Evolutionary conservation across 2,888 invertebrate genomes (phyloP), one percentile per base, ranked within the genome.

Genomic region (Ischnura elegans): DNA sequence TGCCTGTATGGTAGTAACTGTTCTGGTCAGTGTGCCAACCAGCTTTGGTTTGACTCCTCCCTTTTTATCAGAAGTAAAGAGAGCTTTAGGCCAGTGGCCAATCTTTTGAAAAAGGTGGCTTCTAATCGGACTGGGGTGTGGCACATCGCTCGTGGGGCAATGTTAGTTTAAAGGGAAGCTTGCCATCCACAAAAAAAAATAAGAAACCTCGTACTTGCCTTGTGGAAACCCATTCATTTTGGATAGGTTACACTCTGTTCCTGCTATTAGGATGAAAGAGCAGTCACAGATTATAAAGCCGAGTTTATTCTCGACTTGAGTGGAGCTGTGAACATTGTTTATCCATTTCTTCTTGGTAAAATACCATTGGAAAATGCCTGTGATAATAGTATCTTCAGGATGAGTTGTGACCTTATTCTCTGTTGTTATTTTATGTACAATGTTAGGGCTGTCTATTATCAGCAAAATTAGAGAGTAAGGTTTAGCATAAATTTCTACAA

Each of bases 381-480:
- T 97, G 97, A 97, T 97, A 97, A 97, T 97, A 97, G 97, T 97
- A 97, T 97, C 97, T 97, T 97, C 97, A 97, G 97, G 97, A 97
- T 97, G 97, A 97, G 97, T 97, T 97, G 97, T 97, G 97, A 97
- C 97, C 97, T 97, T 97, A 97, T 97, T 97, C 96, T 94, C 94
- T 93, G 93, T 93, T 94, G 94, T 94, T 94, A 94, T 94, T 94
- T 94, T 94, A 94, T 94, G 93, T 93, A 87, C 87, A 93, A 93
- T 93, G 87, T 90, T 93, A 87, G 87, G 90, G 94, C 94, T 94
- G 94, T 97, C 96, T 97, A 96, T 96, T 93, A 85, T 93, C 86
- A 93, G 84, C 93, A 93, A 87, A 85, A 93, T 43, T 93, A 85
- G 87, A 87, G 86, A 93, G 93, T 87, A 85, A 93, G 87, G 66